Base-by-base conservation (phyloP, 2,888 invertebrate genomes). In the Acleris sparsana region DNA sequence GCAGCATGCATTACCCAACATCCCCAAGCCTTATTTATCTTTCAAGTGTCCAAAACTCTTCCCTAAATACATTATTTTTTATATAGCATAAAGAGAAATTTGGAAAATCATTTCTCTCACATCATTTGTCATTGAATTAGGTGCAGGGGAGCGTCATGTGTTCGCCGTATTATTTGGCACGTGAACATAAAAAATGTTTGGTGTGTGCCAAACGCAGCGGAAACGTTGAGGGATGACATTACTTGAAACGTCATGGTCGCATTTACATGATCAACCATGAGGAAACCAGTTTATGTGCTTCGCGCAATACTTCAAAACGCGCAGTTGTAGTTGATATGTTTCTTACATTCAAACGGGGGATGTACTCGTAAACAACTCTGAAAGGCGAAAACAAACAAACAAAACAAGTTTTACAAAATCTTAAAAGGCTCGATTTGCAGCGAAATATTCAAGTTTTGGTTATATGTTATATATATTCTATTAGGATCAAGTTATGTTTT, bases 61-160 rank as follows among this genome's bases (percentile, higher is more conserved):
- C 60, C 64, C 59, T 53, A 56, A 18, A 17, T 20, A 58, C 39
- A 43, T 25, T 25, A 9, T 48, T 48, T 43, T 63, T 48, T 18
- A 53, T 9, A 53, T 33, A 17, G 58, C n/a, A 25, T 57, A 44
- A 57, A 25, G 58, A 62, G 52, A 62, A 66, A 66, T 62, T 62
- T 61, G 61, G 57, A 72, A 75, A 72, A 58, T 71, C 70, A 76
- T 73, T 63, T 58, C 63, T 64, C 65, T 68, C 62, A 62, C 62
- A 76, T 79, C 75, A 80, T 84, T 78, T 76, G 75, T 84, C 80
- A 80, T 80, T 67, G 70, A 75, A 79, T 80, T 80, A 81, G 80
- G 76, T 46, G 61, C 56, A 56, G 73, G 80, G 80, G 80, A 77
- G 75, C 68, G 77, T 77, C 77, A 80, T 78, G 74, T 76, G 78